Percentiles rank a stretch among this genome's conserved stretches.
These are phyloP conservation scores for Thamnophis elegans DNA, from an alignment of 2,797 vertebrate species.

Conservation along the genomic window DNA sequence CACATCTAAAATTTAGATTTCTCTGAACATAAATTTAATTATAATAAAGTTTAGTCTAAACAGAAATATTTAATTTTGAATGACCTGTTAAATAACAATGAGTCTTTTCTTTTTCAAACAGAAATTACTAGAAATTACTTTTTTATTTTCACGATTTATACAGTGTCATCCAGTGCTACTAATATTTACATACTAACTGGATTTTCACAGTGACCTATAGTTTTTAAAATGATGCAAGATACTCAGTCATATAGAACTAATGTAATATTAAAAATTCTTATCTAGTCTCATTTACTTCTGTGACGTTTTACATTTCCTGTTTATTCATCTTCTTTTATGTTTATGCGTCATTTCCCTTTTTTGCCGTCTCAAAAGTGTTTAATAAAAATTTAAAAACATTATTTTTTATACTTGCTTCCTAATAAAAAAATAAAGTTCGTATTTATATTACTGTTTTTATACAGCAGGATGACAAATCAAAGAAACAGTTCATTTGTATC, in stretches of 20 bases:
- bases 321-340: neutral
- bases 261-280: neutral
- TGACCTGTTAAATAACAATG: neutral
- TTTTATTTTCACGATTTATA: neutral
- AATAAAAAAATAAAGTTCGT: neutral
- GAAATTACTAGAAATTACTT: neutral
- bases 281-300: neutral
- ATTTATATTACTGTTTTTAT: constrained; percentile 37
- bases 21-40: neutral
- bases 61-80: neutral
- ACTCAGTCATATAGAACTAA: neutral
- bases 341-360: neutral
- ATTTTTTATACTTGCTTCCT: neutral
- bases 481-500: constrained; percentile 85
- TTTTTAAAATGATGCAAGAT: neutral
- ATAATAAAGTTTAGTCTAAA: neutral
- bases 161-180: neutral
- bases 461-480: constrained; percentile 79
- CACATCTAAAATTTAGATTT: neutral
- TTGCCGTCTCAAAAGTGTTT: neutral
- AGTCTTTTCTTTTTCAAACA: neutral
- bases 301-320: neutral
- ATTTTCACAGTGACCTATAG: neutral
- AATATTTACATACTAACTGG: neutral
- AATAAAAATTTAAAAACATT: neutral